Base-by-base conservation (phyloP, 2,888 invertebrate species). In the Meloe dianella region DNA sequence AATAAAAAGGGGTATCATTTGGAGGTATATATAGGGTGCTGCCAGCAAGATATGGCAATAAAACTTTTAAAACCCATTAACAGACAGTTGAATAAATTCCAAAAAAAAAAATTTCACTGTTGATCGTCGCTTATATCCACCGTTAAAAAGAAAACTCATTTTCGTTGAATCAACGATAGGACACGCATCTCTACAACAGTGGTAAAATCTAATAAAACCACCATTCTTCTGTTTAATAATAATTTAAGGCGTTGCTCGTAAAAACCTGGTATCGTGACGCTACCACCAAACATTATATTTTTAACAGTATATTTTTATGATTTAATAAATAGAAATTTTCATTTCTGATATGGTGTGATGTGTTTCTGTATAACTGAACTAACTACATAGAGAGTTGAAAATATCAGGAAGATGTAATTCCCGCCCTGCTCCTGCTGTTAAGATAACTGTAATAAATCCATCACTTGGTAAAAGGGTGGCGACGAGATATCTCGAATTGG, bases 401-500 rank as follows among this genome's bases (percentile, higher is more conserved):
- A 24, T 22, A 51, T 24, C 51, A 51, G 24, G 51, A 51, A 20
- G 51, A 47, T 47, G 47, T 47, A 8, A 51, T 51, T 51, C 24
- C 24, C 51, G 51, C 22, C 24, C 22, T 51, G 51, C 14, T 51
- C 14, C 69, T n/a, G n/a, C 69, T 64, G 69, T 66, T 58, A 60
- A 62, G 66, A 62, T 67, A 60, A 64, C 66, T 65, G 64, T 69
- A 69, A 69, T 69, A 69, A 69, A 69, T 69, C 69, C 69, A 67
- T 69, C 68, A 64, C 64, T 29, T 30, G 56, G 56, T 57, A 65
- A 59, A 62, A 63, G 63, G 65, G 67, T 65, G 70, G 60, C 67
- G 70, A 70, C 70, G 63, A 57, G 67, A 57, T 68, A 70, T 70
- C 70, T 65, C 61, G 60, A 56, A 67, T 58, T 63, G 51, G 51